Conservation (phyloP, 2,888 invertebrate genomes). For the Mactromeris polynyma region DNA sequence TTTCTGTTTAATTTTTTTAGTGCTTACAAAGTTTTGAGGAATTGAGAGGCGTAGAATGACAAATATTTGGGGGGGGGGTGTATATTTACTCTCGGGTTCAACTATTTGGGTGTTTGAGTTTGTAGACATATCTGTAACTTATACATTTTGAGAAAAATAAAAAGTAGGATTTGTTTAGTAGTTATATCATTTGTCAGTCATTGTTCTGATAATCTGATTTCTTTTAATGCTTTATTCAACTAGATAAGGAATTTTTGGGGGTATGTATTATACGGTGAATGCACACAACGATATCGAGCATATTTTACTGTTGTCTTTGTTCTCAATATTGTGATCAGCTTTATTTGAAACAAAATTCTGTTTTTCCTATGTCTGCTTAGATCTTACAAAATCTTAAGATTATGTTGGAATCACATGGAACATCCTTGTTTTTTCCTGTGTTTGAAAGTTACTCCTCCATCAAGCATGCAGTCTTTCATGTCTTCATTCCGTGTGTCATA, state of each 20-base stretch:
- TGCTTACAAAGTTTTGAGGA: too few species aligned
- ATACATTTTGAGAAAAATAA: too few species aligned
- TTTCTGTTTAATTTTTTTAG: too few species aligned
- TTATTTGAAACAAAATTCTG: neutral
- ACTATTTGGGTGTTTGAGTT: too few species aligned
- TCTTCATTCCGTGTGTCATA: too few species aligned
- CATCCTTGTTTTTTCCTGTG: neutral
- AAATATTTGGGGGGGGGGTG: too few species aligned
- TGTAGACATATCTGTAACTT: too few species aligned
- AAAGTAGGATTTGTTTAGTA: too few species aligned
- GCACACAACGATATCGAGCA: slow-evolving; percentile 25
- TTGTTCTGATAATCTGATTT: neutral
- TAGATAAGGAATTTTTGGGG: slow-evolving; percentile 58
- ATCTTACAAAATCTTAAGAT: neutral
- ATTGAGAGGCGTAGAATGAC: too few species aligned
- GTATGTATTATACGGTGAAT: slow-evolving; percentile 46
- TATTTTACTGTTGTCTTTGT: slow-evolving; percentile 32
- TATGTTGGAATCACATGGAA: neutral
- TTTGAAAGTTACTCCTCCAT: neutral
- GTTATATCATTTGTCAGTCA: neutral
- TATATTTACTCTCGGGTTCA: too few species aligned
- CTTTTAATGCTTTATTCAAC: slow-evolving; percentile 49
- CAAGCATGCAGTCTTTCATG: neutral
- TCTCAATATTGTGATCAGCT: slow-evolving; percentile 39
- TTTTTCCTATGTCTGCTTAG: neutral